Base-by-base conservation (phyloP, 2,888 invertebrate species). In the Ichneumon xanthorius region DNA sequence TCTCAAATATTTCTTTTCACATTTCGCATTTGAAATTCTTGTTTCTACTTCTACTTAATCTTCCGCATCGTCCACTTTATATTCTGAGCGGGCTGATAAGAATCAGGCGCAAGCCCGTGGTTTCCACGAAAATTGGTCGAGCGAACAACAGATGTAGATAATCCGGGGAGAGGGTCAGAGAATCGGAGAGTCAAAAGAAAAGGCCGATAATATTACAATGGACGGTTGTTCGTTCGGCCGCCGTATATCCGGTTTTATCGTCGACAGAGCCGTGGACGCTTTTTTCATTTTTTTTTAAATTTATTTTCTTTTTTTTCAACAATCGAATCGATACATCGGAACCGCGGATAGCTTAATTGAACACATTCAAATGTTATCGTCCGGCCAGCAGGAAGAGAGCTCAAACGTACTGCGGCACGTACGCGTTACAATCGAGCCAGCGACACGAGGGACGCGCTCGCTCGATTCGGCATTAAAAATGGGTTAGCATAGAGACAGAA, bases 401-500 rank as follows among this genome's bases (percentile, higher is more conserved):
- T 45, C 55, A 53, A 19, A 33, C 37, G 65, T 33, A 76, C 19
- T 45, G 26, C 14, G 40, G 40, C 40, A 53, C 65, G 67, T 70
- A 70, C 48, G 53, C 19, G 61, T 58, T 73, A 65, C 40, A 61
- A 83, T 75, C 33, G 68, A 5, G 67, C 14, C 61, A 79, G 61
- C 61, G 61, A 70, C 37, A 81, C 61, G 71, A 76, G 19, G 67
- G 55, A 70, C 61, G 73, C 40, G 48, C 73, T 19, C 14, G 37
- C 58, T n/a, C 65, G 68, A 63, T 53, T 65, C 40, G 19, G 65
- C 26, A 82, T 82, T 82, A 79, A 85, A 85, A 85, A 79, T 85
- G 79, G 82, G 82, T 85, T 75, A 85, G 48, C 75, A 82, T 40
- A 61, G 65, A 65, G 82, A 82, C 78, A 58, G 85, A 82, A 82